Evolutionary conservation across 2,888 invertebrate genomes (phyloP).

Genomic region (Caenorhabditis sinica): DNA sequence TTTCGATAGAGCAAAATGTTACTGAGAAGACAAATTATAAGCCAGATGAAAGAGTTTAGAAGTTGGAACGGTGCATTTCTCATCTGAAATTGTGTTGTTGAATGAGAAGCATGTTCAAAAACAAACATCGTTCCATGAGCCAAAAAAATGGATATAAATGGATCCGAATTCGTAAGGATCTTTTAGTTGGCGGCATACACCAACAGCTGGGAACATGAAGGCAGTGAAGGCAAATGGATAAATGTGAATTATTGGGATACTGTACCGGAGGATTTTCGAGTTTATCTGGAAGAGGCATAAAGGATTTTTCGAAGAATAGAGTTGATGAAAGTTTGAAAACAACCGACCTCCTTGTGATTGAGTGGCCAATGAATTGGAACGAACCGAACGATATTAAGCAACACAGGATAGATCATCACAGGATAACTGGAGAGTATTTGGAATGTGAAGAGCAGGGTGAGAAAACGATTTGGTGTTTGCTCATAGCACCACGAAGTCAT

Average conservation of each 20-base stretch:
- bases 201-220: constrained; percentile 40
- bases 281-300: constrained; percentile 20
- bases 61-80: constrained; percentile 36
- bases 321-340: background rate
- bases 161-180: constrained; percentile 29
- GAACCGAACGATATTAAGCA: constrained; percentile 22
- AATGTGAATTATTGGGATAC: constrained; percentile 23
- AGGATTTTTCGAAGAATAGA: background rate
- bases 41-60: constrained; percentile 30
- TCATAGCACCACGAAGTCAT: constrained; percentile 31
- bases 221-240: constrained; percentile 16
- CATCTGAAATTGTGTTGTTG: background rate
- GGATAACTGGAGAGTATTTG: constrained; percentile 31
- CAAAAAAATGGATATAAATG: constrained; percentile 36
- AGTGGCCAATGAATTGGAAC: constrained; percentile 33
- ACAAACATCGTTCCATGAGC: constrained; percentile 26
- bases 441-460: constrained; percentile 17
- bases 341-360: constrained; percentile 13
- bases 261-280: constrained; percentile 6
- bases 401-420: constrained; percentile 30
- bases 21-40: constrained; percentile 17
- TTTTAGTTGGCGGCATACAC: constrained; percentile 34
- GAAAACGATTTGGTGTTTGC: constrained; percentile 17
- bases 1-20: constrained; percentile 38
- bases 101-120: background rate